Evolutionary conservation across 2,888 invertebrate species (phyloP).

Genomic region (Cloeon dipterum): DNA sequence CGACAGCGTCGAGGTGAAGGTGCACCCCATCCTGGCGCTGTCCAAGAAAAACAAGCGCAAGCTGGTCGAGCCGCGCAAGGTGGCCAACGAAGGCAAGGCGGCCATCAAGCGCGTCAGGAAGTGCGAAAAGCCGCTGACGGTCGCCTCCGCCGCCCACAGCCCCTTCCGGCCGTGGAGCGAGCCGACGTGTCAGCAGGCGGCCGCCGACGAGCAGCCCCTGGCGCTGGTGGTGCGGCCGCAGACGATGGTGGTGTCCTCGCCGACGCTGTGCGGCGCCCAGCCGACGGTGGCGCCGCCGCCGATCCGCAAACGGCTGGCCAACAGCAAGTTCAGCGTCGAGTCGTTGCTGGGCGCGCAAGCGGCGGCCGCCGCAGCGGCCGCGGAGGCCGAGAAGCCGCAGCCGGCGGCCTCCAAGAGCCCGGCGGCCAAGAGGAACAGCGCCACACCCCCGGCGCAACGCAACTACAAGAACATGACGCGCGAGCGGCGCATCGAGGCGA

Average conservation of each 20-base stretch:
- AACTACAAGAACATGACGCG: slow-evolving; percentile 93
- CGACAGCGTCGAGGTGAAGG: slow-evolving; percentile 38
- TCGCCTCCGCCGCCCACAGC: not conserved
- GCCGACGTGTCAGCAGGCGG: slow-evolving; percentile 20
- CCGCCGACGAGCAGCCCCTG: slow-evolving; percentile 38
- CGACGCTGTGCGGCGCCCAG: not conserved
- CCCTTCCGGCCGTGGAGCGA: slow-evolving; percentile 5
- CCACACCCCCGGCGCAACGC: slow-evolving; percentile 16
- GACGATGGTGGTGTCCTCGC: not conserved
- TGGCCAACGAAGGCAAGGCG: slow-evolving; percentile 22
- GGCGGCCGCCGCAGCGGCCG: not conserved
- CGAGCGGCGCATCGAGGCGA: slow-evolving; percentile 80
- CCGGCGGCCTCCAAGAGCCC: not conserved
- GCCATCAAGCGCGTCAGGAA: slow-evolving; percentile 10
- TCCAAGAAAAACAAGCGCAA: slow-evolving; percentile 38
- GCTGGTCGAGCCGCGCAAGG: slow-evolving; percentile 37
- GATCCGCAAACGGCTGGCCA: not conserved
- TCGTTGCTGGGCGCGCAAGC: not conserved
- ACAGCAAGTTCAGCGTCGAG: slow-evolving; percentile 1
- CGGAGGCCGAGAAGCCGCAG: slow-evolving; percentile 3
- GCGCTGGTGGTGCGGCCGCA: slow-evolving; percentile 25
- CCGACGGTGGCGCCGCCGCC: not conserved
- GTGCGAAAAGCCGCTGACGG: not conserved
- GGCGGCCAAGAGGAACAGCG: not conserved
- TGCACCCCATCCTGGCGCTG: slow-evolving; percentile 27